Evolutionary conservation across 2,888 invertebrate species (phyloP), one percentile per base, ranked within the genome.

Genomic region (Eurytoma adleriae): DNA sequence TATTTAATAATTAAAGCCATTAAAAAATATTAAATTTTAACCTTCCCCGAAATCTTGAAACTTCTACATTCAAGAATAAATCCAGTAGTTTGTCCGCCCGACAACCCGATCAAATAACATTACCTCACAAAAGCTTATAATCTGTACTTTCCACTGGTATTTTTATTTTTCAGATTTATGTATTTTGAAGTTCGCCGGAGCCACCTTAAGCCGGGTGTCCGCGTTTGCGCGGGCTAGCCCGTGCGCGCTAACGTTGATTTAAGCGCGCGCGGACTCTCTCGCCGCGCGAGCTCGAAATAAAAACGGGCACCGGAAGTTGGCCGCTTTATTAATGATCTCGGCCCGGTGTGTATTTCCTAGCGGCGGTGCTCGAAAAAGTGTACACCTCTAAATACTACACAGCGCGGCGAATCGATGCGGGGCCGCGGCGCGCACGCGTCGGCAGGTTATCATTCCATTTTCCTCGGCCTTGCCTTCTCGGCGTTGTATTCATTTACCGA

Each of bases 281-380:
- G 40, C 40, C 40, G 40, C 40, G 40, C 40, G 40, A 40, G 5
- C 40, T 0, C 3, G 40, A 40, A 40, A 10, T n/a, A 59, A 1
- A 54, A 14, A 59, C 20, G 3, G 54, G n/a, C 27, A 24, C 27
- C 14, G 30, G 20, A 61, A 59, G 71, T 50, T 61, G 30, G 24
- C 71, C 59, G n/a, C 20, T 71, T 80, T 80, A 80, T 80, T 76
- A 76, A 80, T 62, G 71, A 76, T 62, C 61, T 27, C 27, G 40
- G 1, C 20, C 40, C 24, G 1, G 7, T 3, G 50, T 71, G 70
- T 78, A 78, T 71, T 71, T 78, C 77, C 59, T 71, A 75, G 59
- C 24, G 14, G 59, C 68, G 40, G 30, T 3, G 50, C 50, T 40
- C 16, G 52, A 18, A 56, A 76, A 27, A n/a, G 54, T 61, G 40